Base-by-base conservation (phyloP, 2,888 invertebrate species). In the Troilus luridus region DNA sequence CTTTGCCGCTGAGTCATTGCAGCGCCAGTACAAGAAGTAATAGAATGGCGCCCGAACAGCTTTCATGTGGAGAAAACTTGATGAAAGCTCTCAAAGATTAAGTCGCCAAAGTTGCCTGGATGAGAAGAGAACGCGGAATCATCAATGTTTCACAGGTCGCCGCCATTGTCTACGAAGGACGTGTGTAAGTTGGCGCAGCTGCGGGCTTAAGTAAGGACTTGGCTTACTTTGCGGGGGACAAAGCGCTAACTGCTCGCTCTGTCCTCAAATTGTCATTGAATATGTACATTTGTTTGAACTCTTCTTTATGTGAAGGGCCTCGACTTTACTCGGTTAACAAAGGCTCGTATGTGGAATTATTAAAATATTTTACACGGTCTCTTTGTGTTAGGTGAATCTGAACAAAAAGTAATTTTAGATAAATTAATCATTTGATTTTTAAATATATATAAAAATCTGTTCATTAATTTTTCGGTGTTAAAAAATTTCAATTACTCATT, bases 61-160 rank as follows among this genome's bases (percentile, higher is more conserved):
- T 81, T 81, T 81, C 21, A 81, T 81, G 54, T 56, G 21, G 54
- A 21, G 81, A 54, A 56, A 56, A 81, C 54, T 81, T 81, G 81
- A 81, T 81, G 81, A 81, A 56, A 56, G 81, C 81, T 81, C 81
- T 81, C 41, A 81, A 81, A 81, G 81, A 81, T 81, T 81, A 81
- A 81, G 54, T 56, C 54, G 54, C 54, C 11, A 6, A 81, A 81
- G 8, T 81, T 54, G 81, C 54, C 7, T 8, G 54, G 41, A 54
- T 81, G 54, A 81, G 81, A 21, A 81, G 54, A 19, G 54, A 19
- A 27, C 54, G 21, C 81, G 81, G 54, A 56, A 21, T 81, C 81
- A 81, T 81, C 54, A 81, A 81, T 81, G 81, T 81, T 81, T 81
- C 81, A 81, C 54, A 21, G 67, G 67, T 24, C 67, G 24, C 19